Evolutionary conservation across 2,888 invertebrate species (phyloP), one percentile per base, ranked within the genome.

Genomic region (Mythimna impura): DNA sequence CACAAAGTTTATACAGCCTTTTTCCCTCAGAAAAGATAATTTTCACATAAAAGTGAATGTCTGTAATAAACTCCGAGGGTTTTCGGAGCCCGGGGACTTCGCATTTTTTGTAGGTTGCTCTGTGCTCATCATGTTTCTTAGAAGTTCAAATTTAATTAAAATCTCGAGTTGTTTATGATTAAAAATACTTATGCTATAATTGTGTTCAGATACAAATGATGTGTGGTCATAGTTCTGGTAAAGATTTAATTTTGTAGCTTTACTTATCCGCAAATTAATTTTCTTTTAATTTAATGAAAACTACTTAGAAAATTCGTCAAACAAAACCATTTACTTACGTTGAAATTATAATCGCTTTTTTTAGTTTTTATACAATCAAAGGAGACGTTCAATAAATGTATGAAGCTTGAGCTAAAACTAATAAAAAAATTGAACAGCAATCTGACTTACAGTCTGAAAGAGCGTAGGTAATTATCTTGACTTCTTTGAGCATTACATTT

Each of bases 21-120:
- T 78, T 78, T 76, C 74, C 76, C 50, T 69, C 74, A 58, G 75
- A 82, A 84, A 80, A 86, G 84, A 86, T 86, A 86, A 86, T 86
- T 84, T 78, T 76, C 73, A 25, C 86, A 83, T 86, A 83, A 86
- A 86, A 82, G 71, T 79, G 78, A 84, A 86, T 82, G 78, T 64
- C 66, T 64, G 73, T 79, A 76, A 86, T 86, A 86, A 86, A 86
- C 69, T 83, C 52, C 43, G 73, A 81, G 74, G 76, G 71, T 66
- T 74, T 76, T 63, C 57, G 62, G 68, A 62, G 65, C 30, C 58
- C 57, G 43, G 60, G 72, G 57, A 68, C 72, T 43, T 43, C 14
- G n/a, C 54, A 71, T 78, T 83, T 84, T 74, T 74, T 74, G 30
- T 73, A 78, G 80, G 71, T 76, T 83, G 79, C 76, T 34, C 34